Percentiles rank a stretch among this genome's conserved stretches.
phyloP scores from a whole-genome alignment of 1,140 invertebrate genomes.

The Drepana arcuata region DNA sequence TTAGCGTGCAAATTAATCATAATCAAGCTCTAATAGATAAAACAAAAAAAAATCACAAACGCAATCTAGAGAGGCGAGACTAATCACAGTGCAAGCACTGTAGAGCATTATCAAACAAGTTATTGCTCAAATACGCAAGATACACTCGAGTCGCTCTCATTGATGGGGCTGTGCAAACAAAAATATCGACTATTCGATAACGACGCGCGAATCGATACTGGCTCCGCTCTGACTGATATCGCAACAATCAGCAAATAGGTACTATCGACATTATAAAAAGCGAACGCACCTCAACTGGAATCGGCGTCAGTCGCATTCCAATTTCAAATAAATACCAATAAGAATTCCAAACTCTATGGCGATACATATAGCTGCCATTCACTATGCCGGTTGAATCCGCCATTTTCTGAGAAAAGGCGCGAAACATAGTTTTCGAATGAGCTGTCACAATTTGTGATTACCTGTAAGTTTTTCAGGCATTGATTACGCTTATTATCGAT shows the following conservation, averaged over 20 bases:
- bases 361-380: not conserved
- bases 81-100: conserved; percentile 54
- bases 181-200: conserved; percentile 67
- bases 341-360: not conserved
- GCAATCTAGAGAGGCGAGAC: conserved; percentile 38
- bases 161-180: conserved; percentile 58
- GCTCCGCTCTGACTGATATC: conserved; percentile 43
- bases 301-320: conserved; percentile 3
- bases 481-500: conserved; percentile 32
- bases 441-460: not conserved
- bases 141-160: conserved; percentile 52
- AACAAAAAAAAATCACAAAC: conserved; percentile 47
- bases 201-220: conserved; percentile 52
- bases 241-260: conserved; percentile 46
- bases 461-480: conserved; percentile 7
- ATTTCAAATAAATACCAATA: conserved; percentile 1
- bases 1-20: conserved; percentile 8
- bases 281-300: conserved; percentile 25
- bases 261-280: conserved; percentile 42
- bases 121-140: conserved; percentile 65
- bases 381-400: not conserved
- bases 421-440: conserved; percentile 20
- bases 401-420: conserved; percentile 22
- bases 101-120: conserved; percentile 59
- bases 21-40: conserved; percentile 45